phyloP scores from a whole-genome alignment of 2,113 vertebrate genomes.

The Bubo blakistoni region DNA sequence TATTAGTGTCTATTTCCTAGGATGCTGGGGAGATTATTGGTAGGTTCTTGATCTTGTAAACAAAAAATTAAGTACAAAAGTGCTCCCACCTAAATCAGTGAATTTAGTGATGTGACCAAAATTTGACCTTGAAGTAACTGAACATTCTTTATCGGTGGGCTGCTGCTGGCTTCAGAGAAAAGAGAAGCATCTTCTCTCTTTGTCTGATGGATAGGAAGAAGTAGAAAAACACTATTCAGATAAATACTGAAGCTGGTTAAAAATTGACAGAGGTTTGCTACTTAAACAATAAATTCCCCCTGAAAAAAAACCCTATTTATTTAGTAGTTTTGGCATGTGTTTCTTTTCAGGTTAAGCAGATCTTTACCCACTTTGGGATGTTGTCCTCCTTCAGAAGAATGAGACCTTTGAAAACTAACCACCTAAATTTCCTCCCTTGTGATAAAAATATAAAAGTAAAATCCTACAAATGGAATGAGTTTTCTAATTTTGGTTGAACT shows the following conservation, averaged over 20 bases:
- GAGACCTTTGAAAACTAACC: not conserved
- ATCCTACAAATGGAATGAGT: not conserved
- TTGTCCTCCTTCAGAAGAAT: not conserved
- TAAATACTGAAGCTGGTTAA: not conserved
- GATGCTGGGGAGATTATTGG: not conserved
- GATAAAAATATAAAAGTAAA: not conserved
- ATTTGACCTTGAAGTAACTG: not conserved
- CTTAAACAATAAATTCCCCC: not conserved
- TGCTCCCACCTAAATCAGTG: not conserved
- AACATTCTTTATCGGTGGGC: not conserved
- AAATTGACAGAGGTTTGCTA: not conserved
- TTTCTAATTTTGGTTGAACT: not conserved
- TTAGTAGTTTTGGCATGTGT: not conserved
- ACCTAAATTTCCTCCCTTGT: not conserved
- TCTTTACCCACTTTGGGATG: not conserved
- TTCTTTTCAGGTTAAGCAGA: not conserved
- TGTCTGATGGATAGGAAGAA: not conserved
- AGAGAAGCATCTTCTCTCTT: not conserved
- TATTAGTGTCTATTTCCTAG: not conserved
- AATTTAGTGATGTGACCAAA: not conserved
- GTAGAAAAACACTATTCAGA: not conserved
- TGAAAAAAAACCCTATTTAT: not conserved
- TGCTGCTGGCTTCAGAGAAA: not conserved
- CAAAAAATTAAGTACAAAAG: not conserved
- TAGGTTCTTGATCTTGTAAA: not conserved